A percentile compares a stretch with the other conserved stretches of the same genome.
Conservation (phyloP, 1,140 invertebrate genomes). For the Brachionus plicatilis region DNA sequence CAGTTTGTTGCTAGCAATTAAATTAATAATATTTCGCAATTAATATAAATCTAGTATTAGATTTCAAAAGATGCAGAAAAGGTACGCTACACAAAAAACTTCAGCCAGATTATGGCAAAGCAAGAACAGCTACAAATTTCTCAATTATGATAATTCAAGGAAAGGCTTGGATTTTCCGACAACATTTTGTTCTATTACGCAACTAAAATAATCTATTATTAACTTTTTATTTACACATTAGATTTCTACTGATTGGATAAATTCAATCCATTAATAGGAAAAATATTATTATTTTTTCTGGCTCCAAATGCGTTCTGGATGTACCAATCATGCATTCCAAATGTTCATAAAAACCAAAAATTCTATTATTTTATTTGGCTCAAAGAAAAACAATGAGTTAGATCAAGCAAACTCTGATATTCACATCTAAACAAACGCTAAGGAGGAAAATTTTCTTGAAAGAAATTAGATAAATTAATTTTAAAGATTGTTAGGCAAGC, state of each 20-base stretch:
- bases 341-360: background rate
- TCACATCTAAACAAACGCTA: background rate
- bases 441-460: background rate
- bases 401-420: background rate
- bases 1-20: slow-evolving; percentile 9
- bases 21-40: background rate
- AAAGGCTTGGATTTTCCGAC: background rate
- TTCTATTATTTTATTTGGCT: background rate
- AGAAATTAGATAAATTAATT: background rate
- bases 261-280: background rate
- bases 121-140: background rate
- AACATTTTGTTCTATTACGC: slow-evolving; percentile 11
- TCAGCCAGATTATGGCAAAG: background rate
- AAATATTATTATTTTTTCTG: background rate
- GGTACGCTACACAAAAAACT: background rate
- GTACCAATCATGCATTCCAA: slow-evolving; percentile 24
- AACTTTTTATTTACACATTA: background rate
- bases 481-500: background rate
- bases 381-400: background rate
- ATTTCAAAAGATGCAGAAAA: slow-evolving; percentile 8
- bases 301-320: background rate
- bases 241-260: background rate
- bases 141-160: background rate
- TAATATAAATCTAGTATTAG: background rate
- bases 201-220: background rate